These are phyloP conservation scores for Pogonocichla stellata DNA, from an alignment of 2,113 vertebrate genomes.

Conservation along the genomic window DNA sequence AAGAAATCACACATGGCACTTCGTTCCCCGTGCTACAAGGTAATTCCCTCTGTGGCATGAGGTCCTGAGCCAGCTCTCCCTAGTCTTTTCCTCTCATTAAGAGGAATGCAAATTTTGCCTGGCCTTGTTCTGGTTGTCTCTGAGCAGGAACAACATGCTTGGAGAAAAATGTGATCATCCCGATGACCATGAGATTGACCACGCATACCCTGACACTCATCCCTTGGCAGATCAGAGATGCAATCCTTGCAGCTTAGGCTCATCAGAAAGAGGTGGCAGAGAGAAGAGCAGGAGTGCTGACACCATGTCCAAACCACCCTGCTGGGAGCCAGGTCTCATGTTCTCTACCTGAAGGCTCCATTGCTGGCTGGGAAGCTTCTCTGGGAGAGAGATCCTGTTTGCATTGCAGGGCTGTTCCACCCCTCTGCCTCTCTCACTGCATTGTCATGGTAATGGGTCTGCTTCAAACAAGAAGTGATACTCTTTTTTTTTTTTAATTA, in stretches of 20 bases:
- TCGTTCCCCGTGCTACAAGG: not conserved
- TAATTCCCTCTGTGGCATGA: rapidly evolving
- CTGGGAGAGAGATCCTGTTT: rapidly evolving
- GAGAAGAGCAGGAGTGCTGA: not conserved
- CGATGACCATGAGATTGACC: rapidly evolving
- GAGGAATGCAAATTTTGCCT: not conserved
- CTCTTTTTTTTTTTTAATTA: not conserved
- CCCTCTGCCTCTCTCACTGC: not conserved
- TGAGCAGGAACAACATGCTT: not conserved
- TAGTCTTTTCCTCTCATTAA: not conserved
- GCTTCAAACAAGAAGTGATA: not conserved
- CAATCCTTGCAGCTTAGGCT: not conserved
- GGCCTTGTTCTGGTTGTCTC: not conserved
- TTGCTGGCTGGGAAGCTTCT: rapidly evolving
- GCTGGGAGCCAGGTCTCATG: not conserved
- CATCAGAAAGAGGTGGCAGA: not conserved
- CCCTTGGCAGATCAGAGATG: not conserved
- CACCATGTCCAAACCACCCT: not conserved
- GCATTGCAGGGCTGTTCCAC: not conserved
- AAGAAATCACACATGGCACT: rapidly evolving
- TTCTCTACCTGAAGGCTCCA: rapidly evolving
- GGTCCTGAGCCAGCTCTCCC: not conserved
- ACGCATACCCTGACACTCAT: rapidly evolving
- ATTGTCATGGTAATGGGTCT: not conserved
- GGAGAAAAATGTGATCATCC: not conserved